Base-by-base conservation (phyloP, 2,113 vertebrate genomes). In the Acanthochromis polyacanthus region DNA sequence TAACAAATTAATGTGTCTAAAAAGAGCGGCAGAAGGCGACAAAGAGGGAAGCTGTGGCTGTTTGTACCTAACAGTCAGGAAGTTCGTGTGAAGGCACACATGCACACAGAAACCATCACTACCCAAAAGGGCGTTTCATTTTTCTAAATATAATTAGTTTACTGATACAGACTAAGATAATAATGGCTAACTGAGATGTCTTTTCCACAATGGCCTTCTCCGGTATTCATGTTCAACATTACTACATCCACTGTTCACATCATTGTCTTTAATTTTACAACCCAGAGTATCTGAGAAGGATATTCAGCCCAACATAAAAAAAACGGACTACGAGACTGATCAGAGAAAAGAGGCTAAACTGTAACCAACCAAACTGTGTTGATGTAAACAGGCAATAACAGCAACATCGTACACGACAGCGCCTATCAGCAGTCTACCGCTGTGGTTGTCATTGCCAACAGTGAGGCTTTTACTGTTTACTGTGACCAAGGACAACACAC, bases 41-140 rank as follows among this genome's bases (percentile, higher is more conserved):
- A 80, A 59, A 76, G 81, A 22, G 36, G 86, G 91, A 92, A 92
- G 82, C 79, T 80, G 89, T 61, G 59, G 85, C 82, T 60, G 72
- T 17, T 5, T 46, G 66, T 22, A 46, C 52, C 23, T 10, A 62
- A 66, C 63, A 82, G 50, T 70, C 88, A 90, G 88, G 90, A 91
- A 89, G 88, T 84, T 46, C 17, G 38, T 25, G 45, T 43, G 70
- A 71, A 50, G 32, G 58, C 38, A 56, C 62, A 65, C 25, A 79
- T 5, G 19, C 69, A 60, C 51, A n/a, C 22, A 57, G 15, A 75
- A 48, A 70, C 65, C 2, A 30, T 25, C 50, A 32, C 64, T 11
- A n/a, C 46, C 4, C 10, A 20, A 71, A 20, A 22, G 22, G 19
- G 12, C 4, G 53, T 10, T 30, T 19, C 14, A n/a, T 28, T 43